These are phyloP conservation scores for Platorchestia sp. DNA, from an alignment of 1,140 invertebrate species.

Conservation along the genomic window DNA sequence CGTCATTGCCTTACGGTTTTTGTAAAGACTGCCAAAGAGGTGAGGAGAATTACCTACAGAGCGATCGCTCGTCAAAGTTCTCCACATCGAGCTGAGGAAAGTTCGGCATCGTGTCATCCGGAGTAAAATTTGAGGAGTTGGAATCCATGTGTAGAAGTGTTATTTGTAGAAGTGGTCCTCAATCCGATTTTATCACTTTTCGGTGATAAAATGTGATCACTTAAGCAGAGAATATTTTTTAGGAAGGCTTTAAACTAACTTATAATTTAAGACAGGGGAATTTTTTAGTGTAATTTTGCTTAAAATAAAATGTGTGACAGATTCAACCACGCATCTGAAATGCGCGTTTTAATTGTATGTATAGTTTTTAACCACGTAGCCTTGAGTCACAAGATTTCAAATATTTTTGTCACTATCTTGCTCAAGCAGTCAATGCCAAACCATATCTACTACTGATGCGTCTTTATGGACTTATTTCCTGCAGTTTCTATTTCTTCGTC, in stretches of 20 bases:
- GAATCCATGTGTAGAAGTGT: neutral
- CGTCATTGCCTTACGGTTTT: too few species aligned
- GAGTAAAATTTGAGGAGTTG: neutral
- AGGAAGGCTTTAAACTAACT: neutral
- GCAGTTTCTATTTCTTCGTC: neutral
- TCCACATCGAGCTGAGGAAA: too few species aligned
- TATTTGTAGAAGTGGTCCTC: neutral
- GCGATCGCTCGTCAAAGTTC: too few species aligned
- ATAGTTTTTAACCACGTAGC: neutral
- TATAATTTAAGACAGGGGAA: neutral
- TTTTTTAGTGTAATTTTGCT: too few species aligned
- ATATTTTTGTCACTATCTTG: neutral
- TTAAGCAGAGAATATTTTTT: neutral
- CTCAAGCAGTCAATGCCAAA: neutral
- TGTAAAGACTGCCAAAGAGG: too few species aligned
- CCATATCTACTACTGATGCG: neutral
- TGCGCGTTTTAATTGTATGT: too few species aligned
- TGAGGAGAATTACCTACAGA: too few species aligned
- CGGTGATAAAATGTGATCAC: neutral
- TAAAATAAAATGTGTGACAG: too few species aligned
- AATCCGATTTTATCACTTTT: neutral
- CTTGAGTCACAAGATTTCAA: neutral
- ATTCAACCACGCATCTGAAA: too few species aligned
- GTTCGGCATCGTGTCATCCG: too few species aligned
- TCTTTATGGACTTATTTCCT: neutral